Percentiles rank a stretch among this genome's conserved stretches.
Conservation (phyloP, 2,797 vertebrate genomes). For the Myripristis murdjan region DNA sequence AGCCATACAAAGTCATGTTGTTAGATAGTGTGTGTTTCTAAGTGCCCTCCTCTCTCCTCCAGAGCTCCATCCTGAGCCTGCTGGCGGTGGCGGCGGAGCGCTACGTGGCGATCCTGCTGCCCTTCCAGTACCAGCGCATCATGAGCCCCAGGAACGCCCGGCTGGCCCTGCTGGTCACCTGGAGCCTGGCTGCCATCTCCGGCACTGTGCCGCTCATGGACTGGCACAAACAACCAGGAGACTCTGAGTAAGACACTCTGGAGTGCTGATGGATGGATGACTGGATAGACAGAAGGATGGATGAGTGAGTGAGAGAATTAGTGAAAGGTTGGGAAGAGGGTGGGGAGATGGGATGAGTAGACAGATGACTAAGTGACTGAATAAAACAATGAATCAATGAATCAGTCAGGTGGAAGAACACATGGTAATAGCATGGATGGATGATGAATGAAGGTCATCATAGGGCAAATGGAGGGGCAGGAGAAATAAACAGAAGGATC, state of each 20-base stretch:
- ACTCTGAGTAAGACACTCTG: slow-evolving; percentile 48
- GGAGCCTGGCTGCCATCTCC: slow-evolving; percentile 87
- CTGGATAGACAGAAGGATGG: background rate
- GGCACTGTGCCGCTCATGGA: slow-evolving; percentile 89
- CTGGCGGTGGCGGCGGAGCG: slow-evolving; percentile 70
- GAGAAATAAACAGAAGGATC: background rate
- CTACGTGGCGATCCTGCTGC: slow-evolving; percentile 73
- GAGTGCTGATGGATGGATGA: background rate
- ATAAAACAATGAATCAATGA: too few species aligned
- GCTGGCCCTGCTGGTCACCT: slow-evolving; percentile 87
- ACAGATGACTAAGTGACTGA: background rate
- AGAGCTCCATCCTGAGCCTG: slow-evolving; percentile 77
- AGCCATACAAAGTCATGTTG: background rate
- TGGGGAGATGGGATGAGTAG: background rate
- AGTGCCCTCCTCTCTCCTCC: background rate
- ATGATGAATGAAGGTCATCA: background rate
- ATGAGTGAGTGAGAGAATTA: too few species aligned
- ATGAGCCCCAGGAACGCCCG: slow-evolving; percentile 87
- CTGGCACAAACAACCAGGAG: slow-evolving; percentile 72
- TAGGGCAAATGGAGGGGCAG: too few species aligned
- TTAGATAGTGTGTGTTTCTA: background rate
- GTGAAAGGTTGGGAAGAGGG: too few species aligned
- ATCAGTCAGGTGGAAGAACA: background rate
- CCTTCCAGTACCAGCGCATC: slow-evolving; percentile 89
- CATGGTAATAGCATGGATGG: background rate